Conservation (phyloP, 1,140 invertebrate genomes). For the Holotrichia oblita region DNA sequence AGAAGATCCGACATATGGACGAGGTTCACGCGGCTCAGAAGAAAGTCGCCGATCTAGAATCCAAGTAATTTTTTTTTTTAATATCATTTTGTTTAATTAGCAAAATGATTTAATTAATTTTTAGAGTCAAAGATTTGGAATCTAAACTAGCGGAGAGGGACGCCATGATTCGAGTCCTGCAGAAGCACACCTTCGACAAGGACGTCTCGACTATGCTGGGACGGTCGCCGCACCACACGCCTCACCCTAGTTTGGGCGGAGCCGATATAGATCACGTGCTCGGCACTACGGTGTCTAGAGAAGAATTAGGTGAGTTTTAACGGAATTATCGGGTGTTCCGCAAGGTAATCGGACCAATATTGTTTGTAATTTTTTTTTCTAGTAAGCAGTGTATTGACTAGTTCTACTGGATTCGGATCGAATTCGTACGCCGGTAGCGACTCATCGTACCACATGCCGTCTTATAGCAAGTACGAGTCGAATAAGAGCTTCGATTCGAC, state of each 20-base stretch:
- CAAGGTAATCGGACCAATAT: not conserved
- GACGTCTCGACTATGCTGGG: slow-evolving; percentile 66
- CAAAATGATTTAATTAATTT: slow-evolving; percentile 45
- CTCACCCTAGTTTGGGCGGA: slow-evolving; percentile 62
- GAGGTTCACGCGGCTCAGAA: slow-evolving; percentile 86
- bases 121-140: slow-evolving; percentile 86
- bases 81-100: slow-evolving; percentile 23
- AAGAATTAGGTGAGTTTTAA: slow-evolving; percentile 62
- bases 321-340: not conserved
- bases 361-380: slow-evolving; percentile 30
- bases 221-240: slow-evolving; percentile 65
- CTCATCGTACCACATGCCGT: slow-evolving; percentile 60
- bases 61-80: slow-evolving; percentile 65
- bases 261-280: slow-evolving; percentile 62
- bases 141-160: slow-evolving; percentile 88
- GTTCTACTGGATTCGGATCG: slow-evolving; percentile 68
- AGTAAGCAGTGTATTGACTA: slow-evolving; percentile 68
- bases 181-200: slow-evolving; percentile 80
- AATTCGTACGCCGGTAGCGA: slow-evolving; percentile 69
- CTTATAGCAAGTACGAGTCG: slow-evolving; percentile 66
- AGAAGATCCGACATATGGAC: slow-evolving; percentile 88
- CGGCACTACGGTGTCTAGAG: slow-evolving; percentile 59
- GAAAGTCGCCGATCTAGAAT: slow-evolving; percentile 84
- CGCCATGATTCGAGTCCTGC: slow-evolving; percentile 89
- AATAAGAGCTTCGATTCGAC: slow-evolving; percentile 77